phyloP scores from a whole-genome alignment of 92 coral and sea anemone species.

The Plumapathes pennacea region DNA sequence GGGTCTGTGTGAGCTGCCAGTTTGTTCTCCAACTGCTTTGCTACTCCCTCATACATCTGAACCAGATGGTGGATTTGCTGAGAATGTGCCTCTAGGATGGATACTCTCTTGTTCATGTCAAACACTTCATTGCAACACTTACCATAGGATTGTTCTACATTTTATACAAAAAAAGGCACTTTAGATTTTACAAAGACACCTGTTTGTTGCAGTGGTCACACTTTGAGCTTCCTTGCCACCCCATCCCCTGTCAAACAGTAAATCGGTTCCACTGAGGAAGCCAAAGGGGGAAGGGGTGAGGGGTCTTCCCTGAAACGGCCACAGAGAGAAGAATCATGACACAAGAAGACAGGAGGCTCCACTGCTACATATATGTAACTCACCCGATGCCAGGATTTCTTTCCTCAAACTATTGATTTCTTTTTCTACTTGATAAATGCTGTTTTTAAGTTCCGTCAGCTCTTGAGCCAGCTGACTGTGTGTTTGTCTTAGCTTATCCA shows the following conservation, averaged over 20 bases:
- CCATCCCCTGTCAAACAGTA: no score
- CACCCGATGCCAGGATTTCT: slow-evolving; percentile 82
- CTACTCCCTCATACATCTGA: slow-evolving; percentile 59
- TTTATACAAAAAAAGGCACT: no score
- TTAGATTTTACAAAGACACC: no score
- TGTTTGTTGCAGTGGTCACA: no score
- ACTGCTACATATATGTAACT: neutral
- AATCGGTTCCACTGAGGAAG: no score
- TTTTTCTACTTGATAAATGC: slow-evolving; percentile 62
- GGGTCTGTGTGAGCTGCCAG: slow-evolving; percentile 41
- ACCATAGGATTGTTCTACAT: slow-evolving; percentile 27
- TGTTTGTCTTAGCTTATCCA: slow-evolving; percentile 36
- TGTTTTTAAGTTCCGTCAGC: slow-evolving; percentile 52
- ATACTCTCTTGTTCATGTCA: slow-evolving; percentile 66
- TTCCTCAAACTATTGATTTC: slow-evolving; percentile 71
- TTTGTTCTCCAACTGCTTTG: slow-evolving; percentile 64
- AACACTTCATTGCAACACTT: slow-evolving; percentile 32
- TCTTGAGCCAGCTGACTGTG: slow-evolving; percentile 36
- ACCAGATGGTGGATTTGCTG: slow-evolving; percentile 59
- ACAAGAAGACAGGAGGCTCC: no score
- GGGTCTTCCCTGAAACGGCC: no score
- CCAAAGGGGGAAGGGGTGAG: no score
- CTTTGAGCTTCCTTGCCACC: no score
- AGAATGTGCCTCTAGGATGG: slow-evolving; percentile 69
- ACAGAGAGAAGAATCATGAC: no score